Percentiles rank a stretch among this genome's conserved stretches.
Conservation (phyloP, 2,888 invertebrate species). For the Drosophila tripunctata region DNA sequence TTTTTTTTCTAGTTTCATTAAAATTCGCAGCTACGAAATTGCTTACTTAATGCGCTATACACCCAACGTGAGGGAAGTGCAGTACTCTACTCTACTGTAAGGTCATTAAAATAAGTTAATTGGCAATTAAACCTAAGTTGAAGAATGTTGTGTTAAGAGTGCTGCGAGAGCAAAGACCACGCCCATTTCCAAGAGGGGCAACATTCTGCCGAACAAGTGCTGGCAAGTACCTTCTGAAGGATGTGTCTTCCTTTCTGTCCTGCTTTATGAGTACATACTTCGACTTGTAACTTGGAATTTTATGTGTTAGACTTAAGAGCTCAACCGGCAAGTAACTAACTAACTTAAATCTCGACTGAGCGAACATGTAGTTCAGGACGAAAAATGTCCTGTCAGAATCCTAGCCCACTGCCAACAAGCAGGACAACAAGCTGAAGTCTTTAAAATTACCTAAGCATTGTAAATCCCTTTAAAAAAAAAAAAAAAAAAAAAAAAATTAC, state of each 20-base stretch:
- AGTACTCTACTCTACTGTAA: not conserved
- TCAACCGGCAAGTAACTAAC: conserved; percentile 16
- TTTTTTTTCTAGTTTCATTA: not conserved
- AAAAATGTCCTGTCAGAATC: conserved; percentile 1
- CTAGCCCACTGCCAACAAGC: no score
- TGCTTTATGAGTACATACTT: not conserved
- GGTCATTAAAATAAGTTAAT: not conserved
- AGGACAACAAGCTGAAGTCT: no score
- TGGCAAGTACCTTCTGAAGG: conserved; percentile 1
- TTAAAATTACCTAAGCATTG: no score
- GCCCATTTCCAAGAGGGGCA: not conserved
- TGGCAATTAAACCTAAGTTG: not conserved
- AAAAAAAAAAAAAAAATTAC: no score
- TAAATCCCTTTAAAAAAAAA: no score
- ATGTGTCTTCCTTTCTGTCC: not conserved
- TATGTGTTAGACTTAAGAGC: conserved; percentile 8
- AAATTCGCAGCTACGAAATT: no score
- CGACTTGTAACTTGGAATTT: not conserved
- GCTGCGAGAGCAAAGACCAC: not conserved
- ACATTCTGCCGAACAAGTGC: not conserved
- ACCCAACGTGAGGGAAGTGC: no score
- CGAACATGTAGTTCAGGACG: conserved; percentile 58
- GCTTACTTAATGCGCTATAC: no score
- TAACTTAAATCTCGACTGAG: conserved; percentile 34
- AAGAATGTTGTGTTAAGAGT: not conserved